A percentile compares a stretch with the other conserved stretches of the same genome.
phyloP scores from a whole-genome alignment of 2,113 vertebrate species.

The Mormyrus lacerda region DNA sequence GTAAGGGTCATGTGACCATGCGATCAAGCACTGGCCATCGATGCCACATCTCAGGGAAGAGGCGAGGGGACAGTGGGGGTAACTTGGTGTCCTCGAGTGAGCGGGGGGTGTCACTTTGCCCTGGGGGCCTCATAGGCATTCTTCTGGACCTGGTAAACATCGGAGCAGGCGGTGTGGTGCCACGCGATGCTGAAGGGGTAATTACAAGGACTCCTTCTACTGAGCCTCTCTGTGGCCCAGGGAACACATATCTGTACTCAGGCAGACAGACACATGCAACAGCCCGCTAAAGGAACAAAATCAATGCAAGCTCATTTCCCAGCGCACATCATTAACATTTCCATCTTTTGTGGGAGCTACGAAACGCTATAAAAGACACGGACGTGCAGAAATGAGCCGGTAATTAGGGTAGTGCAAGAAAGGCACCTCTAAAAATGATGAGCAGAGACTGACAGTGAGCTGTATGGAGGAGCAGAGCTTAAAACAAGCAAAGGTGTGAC shows the following conservation, averaged over 20 bases:
- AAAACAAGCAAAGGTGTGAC: not conserved
- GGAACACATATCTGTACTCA: conserved; percentile 32
- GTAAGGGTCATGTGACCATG: not conserved
- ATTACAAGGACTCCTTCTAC: conserved; percentile 33
- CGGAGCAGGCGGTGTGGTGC: not conserved
- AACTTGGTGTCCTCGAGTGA: not conserved
- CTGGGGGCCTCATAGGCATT: conserved; percentile 31
- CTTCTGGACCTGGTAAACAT: conserved; percentile 30
- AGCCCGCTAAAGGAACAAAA: conserved; percentile 23
- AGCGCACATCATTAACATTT: conserved; percentile 34
- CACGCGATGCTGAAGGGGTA: not conserved
- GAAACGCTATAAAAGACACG: not conserved
- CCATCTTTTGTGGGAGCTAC: not conserved
- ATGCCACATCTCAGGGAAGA: not conserved
- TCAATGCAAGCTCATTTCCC: conserved; percentile 37
- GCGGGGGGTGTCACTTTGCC: conserved; percentile 21
- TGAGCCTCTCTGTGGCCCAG: conserved; percentile 26
- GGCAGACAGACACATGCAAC: conserved; percentile 18
- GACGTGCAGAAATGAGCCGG: not conserved
- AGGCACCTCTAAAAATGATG: not conserved
- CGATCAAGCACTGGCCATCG: not conserved
- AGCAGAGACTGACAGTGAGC: not conserved
- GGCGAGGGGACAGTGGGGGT: too few relatives aligned
- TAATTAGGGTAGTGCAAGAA: not conserved
- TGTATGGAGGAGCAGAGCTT: not conserved